These are phyloP conservation scores for Macropus fuliginosus DNA, from an alignment of 2,797 vertebrate genomes.

Conservation along the genomic window DNA sequence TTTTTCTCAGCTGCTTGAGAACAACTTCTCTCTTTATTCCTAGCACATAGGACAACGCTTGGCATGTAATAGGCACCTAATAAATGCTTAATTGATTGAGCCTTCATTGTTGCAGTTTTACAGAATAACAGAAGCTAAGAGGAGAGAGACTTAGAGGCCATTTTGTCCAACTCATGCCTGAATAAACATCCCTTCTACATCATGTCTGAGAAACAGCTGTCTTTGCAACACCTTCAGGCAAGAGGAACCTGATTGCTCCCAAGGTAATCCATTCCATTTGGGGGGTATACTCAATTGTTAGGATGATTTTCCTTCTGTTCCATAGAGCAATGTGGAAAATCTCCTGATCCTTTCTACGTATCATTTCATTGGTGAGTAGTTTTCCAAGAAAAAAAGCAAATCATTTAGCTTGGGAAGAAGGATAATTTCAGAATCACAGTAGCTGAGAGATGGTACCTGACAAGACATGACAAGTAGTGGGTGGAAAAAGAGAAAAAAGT, in stretches of 20 bases:
- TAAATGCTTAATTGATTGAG: not conserved
- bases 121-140: not conserved
- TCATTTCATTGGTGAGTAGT: not conserved
- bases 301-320: not conserved
- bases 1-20: not conserved
- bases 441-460: not conserved
- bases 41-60: not conserved
- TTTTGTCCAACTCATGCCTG: not conserved
- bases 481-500: slow-evolving; percentile 10
- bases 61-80: not conserved
- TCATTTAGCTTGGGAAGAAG: not conserved
- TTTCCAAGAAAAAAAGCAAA: not conserved
- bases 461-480: not conserved
- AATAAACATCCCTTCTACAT: not conserved
- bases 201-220: not conserved
- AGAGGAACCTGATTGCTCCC: not conserved
- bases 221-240: not conserved
- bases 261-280: not conserved
- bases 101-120: not conserved
- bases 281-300: not conserved
- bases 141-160: not conserved
- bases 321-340: not conserved
- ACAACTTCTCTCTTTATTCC: not conserved
- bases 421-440: not conserved
- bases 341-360: not conserved